Evolutionary conservation across 2,113 vertebrate genomes (phyloP).

Genomic region (Erythrocercus mccallii): DNA sequence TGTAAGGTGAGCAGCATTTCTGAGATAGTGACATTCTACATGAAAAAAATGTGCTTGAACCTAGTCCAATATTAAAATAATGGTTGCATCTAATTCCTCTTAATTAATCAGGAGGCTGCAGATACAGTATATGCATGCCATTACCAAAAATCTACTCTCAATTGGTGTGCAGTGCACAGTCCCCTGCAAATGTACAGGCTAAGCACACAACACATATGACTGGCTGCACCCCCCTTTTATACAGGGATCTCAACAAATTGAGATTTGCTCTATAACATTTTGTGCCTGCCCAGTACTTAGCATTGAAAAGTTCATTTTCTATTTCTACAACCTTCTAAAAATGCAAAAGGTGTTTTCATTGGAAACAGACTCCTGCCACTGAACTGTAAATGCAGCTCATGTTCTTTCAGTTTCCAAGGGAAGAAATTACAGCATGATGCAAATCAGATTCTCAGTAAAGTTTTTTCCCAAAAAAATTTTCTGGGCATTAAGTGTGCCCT

Average conservation of each 20-base stretch:
- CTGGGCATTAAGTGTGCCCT: not conserved
- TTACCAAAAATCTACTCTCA: not conserved
- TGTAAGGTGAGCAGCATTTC: not conserved
- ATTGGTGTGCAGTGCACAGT: not conserved
- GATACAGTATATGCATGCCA: not conserved
- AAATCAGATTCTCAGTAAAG: not conserved
- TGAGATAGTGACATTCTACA: not conserved
- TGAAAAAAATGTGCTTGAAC: not conserved
- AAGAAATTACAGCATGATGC: not conserved
- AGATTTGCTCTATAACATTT: not conserved
- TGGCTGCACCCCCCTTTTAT: not conserved
- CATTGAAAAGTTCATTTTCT: not conserved
- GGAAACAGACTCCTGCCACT: not conserved
- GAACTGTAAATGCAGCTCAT: not conserved
- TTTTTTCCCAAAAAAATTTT: not conserved
- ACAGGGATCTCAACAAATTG: not conserved
- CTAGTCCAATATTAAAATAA: not conserved
- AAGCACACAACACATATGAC: rapidly evolving
- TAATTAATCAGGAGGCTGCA: not conserved
- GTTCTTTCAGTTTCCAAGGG: not conserved
- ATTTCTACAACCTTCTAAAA: not conserved
- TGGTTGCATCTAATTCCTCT: not conserved
- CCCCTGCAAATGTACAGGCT: not conserved
- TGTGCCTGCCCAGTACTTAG: not conserved
- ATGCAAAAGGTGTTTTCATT: not conserved